Base-by-base conservation (phyloP, 1,140 invertebrate genomes). In the Idris sp. region DNA sequence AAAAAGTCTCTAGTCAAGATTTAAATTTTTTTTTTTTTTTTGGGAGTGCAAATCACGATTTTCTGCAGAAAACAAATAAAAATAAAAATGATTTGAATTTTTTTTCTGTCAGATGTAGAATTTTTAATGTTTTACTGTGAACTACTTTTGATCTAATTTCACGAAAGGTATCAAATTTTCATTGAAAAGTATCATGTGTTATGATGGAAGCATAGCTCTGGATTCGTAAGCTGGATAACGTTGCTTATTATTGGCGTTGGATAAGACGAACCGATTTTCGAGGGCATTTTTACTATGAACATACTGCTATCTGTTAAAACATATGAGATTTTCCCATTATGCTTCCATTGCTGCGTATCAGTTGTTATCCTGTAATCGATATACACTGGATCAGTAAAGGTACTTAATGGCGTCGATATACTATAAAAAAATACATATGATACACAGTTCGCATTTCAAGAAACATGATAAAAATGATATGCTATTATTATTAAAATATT, bases 321-420 rank as follows among this genome's bases (percentile, higher is more conserved):
- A 82, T 67, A 72, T 77, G 78, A 67, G 54, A 36, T 48, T 74
- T 82, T 82, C 79, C 69, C 81, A 82, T 73, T 58, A 75, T 35
- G 51, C 51, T 54, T 68, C 61, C 64, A 74, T 76, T 68, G 15
- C 46, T 18, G 11, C 41, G 43, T 38, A 74, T 71, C 61, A 58
- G 53, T 65, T 43, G 49, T 61, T 71, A 58, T 64, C 53, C 31
- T 4, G 59, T 59, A 53, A 69, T 58, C 53, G 48, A 76, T 76
- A 61, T 48, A 48, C 22, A 54, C 10, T 11, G 46, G 8, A 56
- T 71, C 28, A 41, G 36, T 13, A 18, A 36, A 62, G 48, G 9
- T 51, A 56, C 38, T 69, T 58, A 58, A 13, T 43, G 28, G 26
- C 25, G 11, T 8, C 7, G 51, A 46, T 35, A 61, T 31, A 5